Evolutionary conservation across 2,888 invertebrate species (phyloP).

Genomic region (Lymantria monacha): DNA sequence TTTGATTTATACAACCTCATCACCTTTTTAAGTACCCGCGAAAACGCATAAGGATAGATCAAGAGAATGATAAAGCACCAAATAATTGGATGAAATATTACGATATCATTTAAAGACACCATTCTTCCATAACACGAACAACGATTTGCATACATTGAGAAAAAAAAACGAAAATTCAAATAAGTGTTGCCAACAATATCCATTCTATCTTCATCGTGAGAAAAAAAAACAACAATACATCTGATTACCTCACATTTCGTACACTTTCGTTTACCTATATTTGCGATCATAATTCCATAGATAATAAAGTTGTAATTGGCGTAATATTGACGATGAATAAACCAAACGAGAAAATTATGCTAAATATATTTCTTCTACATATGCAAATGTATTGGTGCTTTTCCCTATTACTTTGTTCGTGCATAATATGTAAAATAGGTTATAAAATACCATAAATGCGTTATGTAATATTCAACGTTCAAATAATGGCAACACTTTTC

Average conservation of each 20-base stretch:
- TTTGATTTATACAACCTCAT: too few relatives aligned
- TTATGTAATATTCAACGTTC: too few relatives aligned
- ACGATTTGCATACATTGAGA: slow-evolving; percentile 27
- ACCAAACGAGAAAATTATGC: slow-evolving; percentile 38
- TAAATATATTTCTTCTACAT: slow-evolving; percentile 41
- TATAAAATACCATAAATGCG: slow-evolving; percentile 2
- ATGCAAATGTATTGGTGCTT: slow-evolving; percentile 31
- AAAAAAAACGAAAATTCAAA: slow-evolving; percentile 23
- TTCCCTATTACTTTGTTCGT: slow-evolving; percentile 10
- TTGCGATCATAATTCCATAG: slow-evolving; percentile 8
- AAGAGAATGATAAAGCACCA: too few relatives aligned
- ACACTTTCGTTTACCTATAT: slow-evolving; percentile 27
- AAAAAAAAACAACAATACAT: slow-evolving; percentile 35
- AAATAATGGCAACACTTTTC: too few relatives aligned
- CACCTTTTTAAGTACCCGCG: too few relatives aligned
- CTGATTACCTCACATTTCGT: slow-evolving; percentile 31
- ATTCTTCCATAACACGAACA: neutral
- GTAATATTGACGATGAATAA: slow-evolving; percentile 5
- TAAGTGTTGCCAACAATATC: slow-evolving; percentile 34
- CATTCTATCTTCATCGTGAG: slow-evolving; percentile 37
- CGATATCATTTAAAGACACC: neutral
- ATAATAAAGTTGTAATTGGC: slow-evolving; percentile 20
- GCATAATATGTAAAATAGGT: slow-evolving; percentile 8
- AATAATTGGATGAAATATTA: neutral
- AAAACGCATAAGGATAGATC: too few relatives aligned